phyloP scores from a whole-genome alignment of 2,113 vertebrate genomes.

The Polyodon spathula region DNA sequence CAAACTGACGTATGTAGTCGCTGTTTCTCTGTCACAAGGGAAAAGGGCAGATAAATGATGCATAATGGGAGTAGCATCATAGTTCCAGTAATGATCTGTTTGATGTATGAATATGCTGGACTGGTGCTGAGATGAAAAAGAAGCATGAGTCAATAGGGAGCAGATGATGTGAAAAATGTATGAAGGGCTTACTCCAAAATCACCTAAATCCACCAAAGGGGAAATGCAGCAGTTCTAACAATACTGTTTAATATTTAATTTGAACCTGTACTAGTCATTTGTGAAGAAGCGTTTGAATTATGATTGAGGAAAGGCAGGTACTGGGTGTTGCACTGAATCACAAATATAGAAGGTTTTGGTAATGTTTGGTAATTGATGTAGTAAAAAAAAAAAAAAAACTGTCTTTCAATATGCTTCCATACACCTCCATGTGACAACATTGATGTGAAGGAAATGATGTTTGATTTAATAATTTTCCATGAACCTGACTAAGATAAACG shows the following conservation, averaged over 20 bases:
- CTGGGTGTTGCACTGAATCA: too few species aligned
- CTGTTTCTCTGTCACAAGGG: not conserved
- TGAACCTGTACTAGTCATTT: not conserved
- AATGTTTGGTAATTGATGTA: too few species aligned
- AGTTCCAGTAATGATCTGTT: conserved; percentile 4
- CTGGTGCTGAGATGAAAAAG: conserved; percentile 13
- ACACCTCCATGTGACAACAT: too few species aligned
- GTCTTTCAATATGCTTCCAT: too few species aligned
- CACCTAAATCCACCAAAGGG: not conserved
- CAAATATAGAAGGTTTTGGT: too few species aligned
- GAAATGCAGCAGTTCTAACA: not conserved
- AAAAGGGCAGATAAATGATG: conserved; percentile 10
- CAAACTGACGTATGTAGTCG: too few species aligned
- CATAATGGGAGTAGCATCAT: conserved; percentile 1
- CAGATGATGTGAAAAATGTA: conserved; percentile 11
- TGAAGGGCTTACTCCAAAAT: not conserved
- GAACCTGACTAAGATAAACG: too few species aligned
- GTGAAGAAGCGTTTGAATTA: not conserved
- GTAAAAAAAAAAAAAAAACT: too few species aligned
- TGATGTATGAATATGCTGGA: conserved; percentile 10
- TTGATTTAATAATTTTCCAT: too few species aligned
- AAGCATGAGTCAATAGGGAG: not conserved
- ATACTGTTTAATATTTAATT: conserved; percentile 7
- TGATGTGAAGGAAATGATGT: too few species aligned
- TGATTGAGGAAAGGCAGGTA: too few species aligned